Evolutionary conservation across 2,888 invertebrate species (phyloP), one percentile per base, ranked within the genome.

Genomic region (Nemoura dubitans): DNA sequence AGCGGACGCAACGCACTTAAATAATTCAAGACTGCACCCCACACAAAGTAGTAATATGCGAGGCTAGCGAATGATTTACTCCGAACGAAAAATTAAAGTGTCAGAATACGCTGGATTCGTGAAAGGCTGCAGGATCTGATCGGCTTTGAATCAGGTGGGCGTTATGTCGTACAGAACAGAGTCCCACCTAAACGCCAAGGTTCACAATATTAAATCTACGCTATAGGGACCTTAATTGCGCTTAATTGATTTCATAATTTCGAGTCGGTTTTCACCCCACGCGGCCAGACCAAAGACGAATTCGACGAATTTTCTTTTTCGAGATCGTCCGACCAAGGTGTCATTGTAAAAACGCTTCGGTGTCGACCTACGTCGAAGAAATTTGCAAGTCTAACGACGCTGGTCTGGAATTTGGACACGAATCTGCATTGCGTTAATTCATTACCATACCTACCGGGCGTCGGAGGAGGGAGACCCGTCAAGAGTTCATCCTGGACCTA

Each of bases 21-120:
- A 59, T 59, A 59, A 59, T 59, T 59, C 59, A 59, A 59, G 59
- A 59, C 59, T 59, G 59, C 59, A 21, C 59, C 59, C 59, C 59
- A 59, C 59, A 59, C 21, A 59, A 2, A 7, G 14, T 59, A 59
- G 59, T 59, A 6, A 36, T 21, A 59, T 21, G 59, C 59, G 3
- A 59, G 59, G 59, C 59, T 14, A 59, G 59, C 59, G 59, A 59
- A 59, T 59, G 59, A 59, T 59, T 59, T 59, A 59, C 59, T 59
- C 59, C 14, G 59, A 59, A 59, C 59, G 59, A 59, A 59, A 59
- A 59, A 59, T 59, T 59, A 59, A 59, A 10, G 10, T 59, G 59
- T 59, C 59, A 59, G 59, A 59, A 59, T 59, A 2, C 21, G 59
- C 59, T 21, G 59, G 59, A 59, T 59, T 59, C 36, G 59, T 59